Percentiles rank a stretch among this genome's conserved stretches.
Conservation (phyloP, 1,140 invertebrate species). For the Druon quercuslanigerum region DNA sequence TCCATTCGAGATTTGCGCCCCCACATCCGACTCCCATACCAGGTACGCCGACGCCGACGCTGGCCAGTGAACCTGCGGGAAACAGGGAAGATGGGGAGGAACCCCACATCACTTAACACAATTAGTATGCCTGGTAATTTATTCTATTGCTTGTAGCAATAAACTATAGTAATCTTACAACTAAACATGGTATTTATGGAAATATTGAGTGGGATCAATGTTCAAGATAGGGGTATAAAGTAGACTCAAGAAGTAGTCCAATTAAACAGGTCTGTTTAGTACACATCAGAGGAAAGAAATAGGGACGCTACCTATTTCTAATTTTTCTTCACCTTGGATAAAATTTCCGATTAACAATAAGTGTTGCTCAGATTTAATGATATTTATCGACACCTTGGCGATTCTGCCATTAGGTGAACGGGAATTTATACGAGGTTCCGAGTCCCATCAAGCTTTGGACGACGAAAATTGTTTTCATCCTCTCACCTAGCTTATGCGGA, state of each 20-base stretch:
- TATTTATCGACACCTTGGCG: too few relatives aligned
- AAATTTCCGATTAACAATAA: too few relatives aligned
- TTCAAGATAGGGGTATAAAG: too few relatives aligned
- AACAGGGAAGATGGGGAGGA: slow-evolving; percentile 78
- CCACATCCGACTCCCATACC: slow-evolving; percentile 79
- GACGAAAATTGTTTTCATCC: slow-evolving; percentile 2
- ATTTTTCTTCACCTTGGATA: too few relatives aligned
- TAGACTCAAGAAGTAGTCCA: too few relatives aligned
- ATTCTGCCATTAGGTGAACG: not conserved
- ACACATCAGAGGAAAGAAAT: too few relatives aligned
- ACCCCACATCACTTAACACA: slow-evolving; percentile 81
- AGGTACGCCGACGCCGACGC: slow-evolving; percentile 80
- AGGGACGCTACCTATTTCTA: too few relatives aligned
- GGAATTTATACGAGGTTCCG: not conserved
- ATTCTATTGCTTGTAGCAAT: not conserved
- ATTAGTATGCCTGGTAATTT: slow-evolving; percentile 73
- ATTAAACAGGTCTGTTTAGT: too few relatives aligned
- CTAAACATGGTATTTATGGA: not conserved
- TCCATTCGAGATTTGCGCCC: slow-evolving; percentile 88
- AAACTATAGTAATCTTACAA: not conserved
- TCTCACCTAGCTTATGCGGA: not conserved
- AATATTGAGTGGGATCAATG: too few relatives aligned
- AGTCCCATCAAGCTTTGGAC: not conserved
- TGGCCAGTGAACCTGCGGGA: slow-evolving; percentile 79
- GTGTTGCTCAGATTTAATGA: too few relatives aligned